phyloP scores from a whole-genome alignment of 2,113 vertebrate genomes.

The Stegostoma tigrinum region DNA sequence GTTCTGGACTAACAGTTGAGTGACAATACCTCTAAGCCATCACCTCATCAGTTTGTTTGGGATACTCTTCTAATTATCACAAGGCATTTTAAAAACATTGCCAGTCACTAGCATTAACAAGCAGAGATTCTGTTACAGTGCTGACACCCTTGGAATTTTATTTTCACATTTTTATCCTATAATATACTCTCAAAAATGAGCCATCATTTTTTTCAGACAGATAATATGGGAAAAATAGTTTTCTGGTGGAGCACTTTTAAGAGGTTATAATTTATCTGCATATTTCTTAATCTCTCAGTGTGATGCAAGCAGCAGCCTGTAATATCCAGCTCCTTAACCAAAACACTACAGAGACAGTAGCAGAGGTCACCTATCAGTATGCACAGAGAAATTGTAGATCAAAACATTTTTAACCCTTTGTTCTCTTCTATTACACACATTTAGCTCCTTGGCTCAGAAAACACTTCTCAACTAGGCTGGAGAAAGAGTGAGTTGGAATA shows the following conservation, averaged over 20 bases:
- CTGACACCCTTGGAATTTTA: neutral
- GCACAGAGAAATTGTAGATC: neutral
- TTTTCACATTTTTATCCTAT: neutral
- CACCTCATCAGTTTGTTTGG: slow-evolving; percentile 3
- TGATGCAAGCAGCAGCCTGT: neutral
- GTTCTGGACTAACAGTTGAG: too few species aligned
- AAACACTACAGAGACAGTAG: neutral
- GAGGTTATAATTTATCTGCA: neutral
- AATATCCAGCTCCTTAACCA: neutral
- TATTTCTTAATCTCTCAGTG: neutral
- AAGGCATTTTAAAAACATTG: neutral
- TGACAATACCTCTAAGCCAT: too few species aligned
- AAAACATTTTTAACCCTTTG: neutral
- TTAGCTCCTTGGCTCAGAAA: neutral
- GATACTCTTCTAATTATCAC: too few species aligned
- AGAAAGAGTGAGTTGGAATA: neutral
- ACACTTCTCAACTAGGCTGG: neutral
- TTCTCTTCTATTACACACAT: neutral
- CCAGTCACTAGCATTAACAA: neutral
- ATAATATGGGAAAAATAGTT: neutral
- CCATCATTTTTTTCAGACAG: neutral
- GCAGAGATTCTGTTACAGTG: neutral
- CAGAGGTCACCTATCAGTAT: neutral
- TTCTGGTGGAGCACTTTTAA: neutral
- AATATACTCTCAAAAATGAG: neutral